Evolutionary conservation across 2,888 invertebrate genomes (phyloP).

Genomic region (Napeogenes sylphis): DNA sequence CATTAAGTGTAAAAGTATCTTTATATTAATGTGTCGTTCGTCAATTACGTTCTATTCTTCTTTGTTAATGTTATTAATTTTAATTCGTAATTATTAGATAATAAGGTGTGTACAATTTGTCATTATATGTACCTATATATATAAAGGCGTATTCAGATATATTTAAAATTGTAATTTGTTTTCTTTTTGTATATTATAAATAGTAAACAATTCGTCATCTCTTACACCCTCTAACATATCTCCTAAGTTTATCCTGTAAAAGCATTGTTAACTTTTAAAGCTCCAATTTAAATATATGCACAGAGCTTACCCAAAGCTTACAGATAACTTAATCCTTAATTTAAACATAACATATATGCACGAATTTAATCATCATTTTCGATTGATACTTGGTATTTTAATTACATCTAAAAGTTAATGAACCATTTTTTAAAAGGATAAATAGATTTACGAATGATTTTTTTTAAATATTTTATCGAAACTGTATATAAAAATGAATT

Average conservation of each 20-base stretch:
- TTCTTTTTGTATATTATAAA: neutral
- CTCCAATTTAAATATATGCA: conserved; percentile 1
- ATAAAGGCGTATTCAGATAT: conserved; percentile 1
- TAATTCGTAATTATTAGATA: too few relatives aligned
- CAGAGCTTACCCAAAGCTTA: neutral
- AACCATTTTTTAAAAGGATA: too few relatives aligned
- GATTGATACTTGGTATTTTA: too few relatives aligned
- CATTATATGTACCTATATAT: too few relatives aligned
- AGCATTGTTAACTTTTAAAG: neutral
- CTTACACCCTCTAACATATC: too few relatives aligned
- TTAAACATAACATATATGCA: neutral
- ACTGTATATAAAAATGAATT: neutral
- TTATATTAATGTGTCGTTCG: neutral
- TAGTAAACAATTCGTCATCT: neutral
- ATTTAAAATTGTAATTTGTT: neutral
- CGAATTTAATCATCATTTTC: too few relatives aligned
- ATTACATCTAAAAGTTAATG: too few relatives aligned
- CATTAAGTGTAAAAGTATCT: neutral
- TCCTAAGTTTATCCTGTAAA: neutral
- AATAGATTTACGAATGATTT: too few relatives aligned
- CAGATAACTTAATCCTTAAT: neutral
- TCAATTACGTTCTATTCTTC: neutral
- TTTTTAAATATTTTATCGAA: neutral
- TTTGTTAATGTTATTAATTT: too few relatives aligned
- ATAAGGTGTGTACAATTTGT: too few relatives aligned